A percentile compares a stretch with the other conserved stretches of the same genome.
Evolutionary conservation across 2,797 vertebrate genomes (phyloP).

Genomic region (Epinephelus coioides): DNA sequence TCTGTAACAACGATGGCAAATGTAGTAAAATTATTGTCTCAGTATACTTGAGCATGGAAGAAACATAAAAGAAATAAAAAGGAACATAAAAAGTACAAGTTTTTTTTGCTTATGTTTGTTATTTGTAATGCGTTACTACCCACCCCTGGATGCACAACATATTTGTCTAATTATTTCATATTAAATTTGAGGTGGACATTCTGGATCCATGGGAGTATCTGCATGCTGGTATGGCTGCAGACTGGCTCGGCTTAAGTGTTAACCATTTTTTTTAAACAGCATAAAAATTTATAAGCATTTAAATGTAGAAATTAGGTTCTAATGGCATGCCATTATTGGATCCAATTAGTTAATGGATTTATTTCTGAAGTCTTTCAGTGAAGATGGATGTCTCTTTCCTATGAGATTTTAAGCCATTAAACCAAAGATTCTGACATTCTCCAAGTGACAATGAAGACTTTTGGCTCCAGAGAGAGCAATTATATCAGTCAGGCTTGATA

Average conservation of each 20-base stretch:
- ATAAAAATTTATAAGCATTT: constrained; percentile 72
- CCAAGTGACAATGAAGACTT: constrained; percentile 79
- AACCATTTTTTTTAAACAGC: constrained; percentile 46
- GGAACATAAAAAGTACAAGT: too few species aligned
- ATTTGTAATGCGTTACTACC: too few species aligned
- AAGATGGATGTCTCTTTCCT: constrained; percentile 79
- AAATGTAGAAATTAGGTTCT: constrained; percentile 74
- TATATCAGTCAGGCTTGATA: constrained; percentile 78
- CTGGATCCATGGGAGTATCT: constrained; percentile 36
- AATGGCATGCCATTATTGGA: constrained; percentile 77
- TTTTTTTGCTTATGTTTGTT: too few species aligned
- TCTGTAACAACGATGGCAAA: too few species aligned
- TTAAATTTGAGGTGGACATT: constrained; percentile 11
- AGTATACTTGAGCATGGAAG: too few species aligned
- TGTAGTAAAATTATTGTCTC: too few species aligned
- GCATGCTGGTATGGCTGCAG: constrained; percentile 38
- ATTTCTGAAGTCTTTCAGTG: constrained; percentile 73
- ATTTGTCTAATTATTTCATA: constrained; percentile 21
- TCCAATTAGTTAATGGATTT: constrained; percentile 85
- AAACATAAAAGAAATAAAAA: too few species aligned
- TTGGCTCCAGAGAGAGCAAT: constrained; percentile 79
- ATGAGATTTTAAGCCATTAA: constrained; percentile 80
- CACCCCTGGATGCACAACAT: not conserved
- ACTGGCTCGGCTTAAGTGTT: constrained; percentile 39
- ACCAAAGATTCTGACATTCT: constrained; percentile 79